A percentile compares a stretch with the other conserved stretches of the same genome.
Conservation (phyloP, 2,888 invertebrate genomes). For the Agriopis leucophaearia region DNA sequence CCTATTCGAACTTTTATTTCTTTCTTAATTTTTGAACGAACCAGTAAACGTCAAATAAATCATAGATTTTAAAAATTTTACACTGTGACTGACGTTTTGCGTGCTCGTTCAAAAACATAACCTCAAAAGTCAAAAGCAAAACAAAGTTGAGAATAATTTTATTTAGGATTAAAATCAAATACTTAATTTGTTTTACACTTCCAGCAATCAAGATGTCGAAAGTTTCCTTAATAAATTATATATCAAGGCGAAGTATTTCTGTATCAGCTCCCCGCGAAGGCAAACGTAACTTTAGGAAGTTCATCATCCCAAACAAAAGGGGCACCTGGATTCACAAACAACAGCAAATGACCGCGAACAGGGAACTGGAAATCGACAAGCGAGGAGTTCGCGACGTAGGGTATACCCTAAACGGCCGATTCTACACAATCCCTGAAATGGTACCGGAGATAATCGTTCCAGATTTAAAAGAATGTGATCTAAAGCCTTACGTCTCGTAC, state of each 20-base stretch:
- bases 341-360: conserved; percentile 85
- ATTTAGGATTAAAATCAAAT: background rate
- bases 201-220: conserved; percentile 73
- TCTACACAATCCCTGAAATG: conserved; percentile 92
- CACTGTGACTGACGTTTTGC: background rate
- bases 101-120: conserved; percentile 38
- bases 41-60: background rate
- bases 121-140: conserved; percentile 43
- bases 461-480: conserved; percentile 91
- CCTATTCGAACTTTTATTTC: too few relatives aligned
- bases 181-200: background rate
- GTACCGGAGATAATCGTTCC: conserved; percentile 97
- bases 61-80: too few relatives aligned
- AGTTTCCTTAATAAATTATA: conserved; percentile 64
- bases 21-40: background rate
- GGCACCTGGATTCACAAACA: conserved; percentile 90
- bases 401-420: conserved; percentile 83
- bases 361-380: conserved; percentile 89
- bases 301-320: conserved; percentile 91
- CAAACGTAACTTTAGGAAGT: conserved; percentile 94
- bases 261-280: conserved; percentile 82
- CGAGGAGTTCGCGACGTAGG: conserved; percentile 91
- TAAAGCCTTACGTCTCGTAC: conserved; percentile 98
- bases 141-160: conserved; percentile 8
- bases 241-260: conserved; percentile 72